A percentile compares a stretch with the other conserved stretches of the same genome.
phyloP scores from a whole-genome alignment of 2,888 invertebrate species.

The Papilio demoleus region DNA sequence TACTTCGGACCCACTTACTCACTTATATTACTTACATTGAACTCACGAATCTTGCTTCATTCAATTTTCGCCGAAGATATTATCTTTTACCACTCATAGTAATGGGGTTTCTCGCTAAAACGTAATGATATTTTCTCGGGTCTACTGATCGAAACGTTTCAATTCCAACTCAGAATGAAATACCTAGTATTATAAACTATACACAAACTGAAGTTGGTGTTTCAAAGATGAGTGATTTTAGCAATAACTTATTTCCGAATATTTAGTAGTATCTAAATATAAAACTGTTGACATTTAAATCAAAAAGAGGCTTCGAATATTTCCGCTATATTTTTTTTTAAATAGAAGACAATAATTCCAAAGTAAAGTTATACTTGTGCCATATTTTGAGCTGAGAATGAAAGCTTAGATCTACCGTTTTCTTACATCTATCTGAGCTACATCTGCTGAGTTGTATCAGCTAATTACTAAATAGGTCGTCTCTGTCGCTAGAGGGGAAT shows the following conservation, averaged over 20 bases:
- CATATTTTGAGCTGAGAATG: background rate
- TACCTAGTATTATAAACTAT: background rate
- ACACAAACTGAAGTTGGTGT: background rate
- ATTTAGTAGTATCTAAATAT: too few relatives aligned
- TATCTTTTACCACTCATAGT: slow-evolving; percentile 70
- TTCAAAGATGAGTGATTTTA: background rate
- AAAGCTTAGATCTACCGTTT: slow-evolving; percentile 15
- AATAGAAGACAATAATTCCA: too few relatives aligned
- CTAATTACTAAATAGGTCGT: slow-evolving; percentile 52
- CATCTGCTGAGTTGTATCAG: slow-evolving; percentile 54
- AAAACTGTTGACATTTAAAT: too few relatives aligned
- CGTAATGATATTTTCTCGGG: slow-evolving; percentile 61
- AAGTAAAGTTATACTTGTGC: too few relatives aligned
- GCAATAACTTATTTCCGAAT: too few relatives aligned
- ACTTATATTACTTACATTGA: slow-evolving; percentile 75
- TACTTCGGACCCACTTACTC: slow-evolving; percentile 66
- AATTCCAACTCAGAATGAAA: slow-evolving; percentile 44
- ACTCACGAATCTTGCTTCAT: slow-evolving; percentile 72
- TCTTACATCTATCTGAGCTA: slow-evolving; percentile 35
- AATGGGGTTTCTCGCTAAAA: slow-evolving; percentile 63
- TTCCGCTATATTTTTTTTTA: too few relatives aligned
- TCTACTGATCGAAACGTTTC: slow-evolving; percentile 56
- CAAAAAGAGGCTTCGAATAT: too few relatives aligned
- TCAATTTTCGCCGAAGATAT: slow-evolving; percentile 71
- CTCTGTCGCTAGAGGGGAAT: slow-evolving; percentile 50